Base-by-base conservation (phyloP, 2,113 vertebrate species). In the Dolichallabes microphthalmus region DNA sequence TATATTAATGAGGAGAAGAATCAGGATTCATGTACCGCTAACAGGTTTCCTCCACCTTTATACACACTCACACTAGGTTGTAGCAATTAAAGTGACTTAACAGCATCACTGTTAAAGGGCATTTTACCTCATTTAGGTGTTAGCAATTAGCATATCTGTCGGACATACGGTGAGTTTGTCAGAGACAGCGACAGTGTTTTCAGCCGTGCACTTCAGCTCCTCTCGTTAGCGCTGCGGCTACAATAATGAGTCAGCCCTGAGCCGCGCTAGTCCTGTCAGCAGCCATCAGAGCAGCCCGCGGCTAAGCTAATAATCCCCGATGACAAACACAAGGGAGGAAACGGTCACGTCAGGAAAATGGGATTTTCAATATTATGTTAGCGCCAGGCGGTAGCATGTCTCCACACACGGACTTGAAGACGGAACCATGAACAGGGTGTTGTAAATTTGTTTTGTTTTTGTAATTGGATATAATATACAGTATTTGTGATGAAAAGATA, bases 241-340 rank as follows among this genome's bases (percentile, higher is more conserved):
- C 8, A 71, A 66, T 73, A 87, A 74, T 80, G 82, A 80, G 71
- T 58, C 61, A 58, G 60, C 17, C 45, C 22, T 45, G 19, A 50
- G 45, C 66, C 57, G 57, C 27, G 20, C 77, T 30, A n/a, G 32
- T 80, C 82, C 86, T 87, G 77, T 74, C 76, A 63, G 64, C 2
- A 57, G 68, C 32, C 53, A 22, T 79, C 27, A 50, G 52, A 39
- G 79, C 75, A 63, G 61, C 60, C 27, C 27, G 30, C 64, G 52
- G 85, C 75, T 69, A 58, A 39, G 32, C 22, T 82, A 83, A 75
- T 35, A 50, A 58, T 83, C 71, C 19, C 15, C 0, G 57, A 83
- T 83, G 82, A 75, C 17, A 12, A 75, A 75, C 25, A 83, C 35
- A 39, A 71, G 50, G 27, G 15, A 71, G 53, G 53, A 32, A 27